Evolutionary conservation across 2,888 invertebrate genomes (phyloP).

Genomic region (Calameuta pallipes): DNA sequence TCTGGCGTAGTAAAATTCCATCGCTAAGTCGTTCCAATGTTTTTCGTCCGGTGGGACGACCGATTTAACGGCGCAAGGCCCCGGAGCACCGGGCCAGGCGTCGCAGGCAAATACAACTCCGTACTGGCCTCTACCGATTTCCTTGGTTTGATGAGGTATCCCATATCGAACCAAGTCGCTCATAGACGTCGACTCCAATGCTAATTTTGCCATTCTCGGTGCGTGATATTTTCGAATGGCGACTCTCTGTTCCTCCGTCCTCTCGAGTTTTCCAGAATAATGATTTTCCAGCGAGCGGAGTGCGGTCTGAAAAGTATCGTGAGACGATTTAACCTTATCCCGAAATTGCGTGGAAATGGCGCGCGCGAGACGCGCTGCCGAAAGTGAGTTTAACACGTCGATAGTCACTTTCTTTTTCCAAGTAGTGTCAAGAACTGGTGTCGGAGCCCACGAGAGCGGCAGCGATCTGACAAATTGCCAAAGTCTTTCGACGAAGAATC

Average conservation of each 20-base stretch:
- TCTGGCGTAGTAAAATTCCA: slow-evolving; percentile 92
- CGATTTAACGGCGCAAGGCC: slow-evolving; percentile 88
- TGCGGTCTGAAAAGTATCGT: slow-evolving; percentile 81
- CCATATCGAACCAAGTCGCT: slow-evolving; percentile 83
- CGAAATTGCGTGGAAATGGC: slow-evolving; percentile 81
- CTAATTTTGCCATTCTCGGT: slow-evolving; percentile 82
- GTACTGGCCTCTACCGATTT: slow-evolving; percentile 86
- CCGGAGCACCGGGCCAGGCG: slow-evolving; percentile 76
- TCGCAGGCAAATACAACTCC: slow-evolving; percentile 89
- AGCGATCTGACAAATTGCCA: slow-evolving; percentile 74
- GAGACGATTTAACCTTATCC: slow-evolving; percentile 80
- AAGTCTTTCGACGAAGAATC: slow-evolving; percentile 75
- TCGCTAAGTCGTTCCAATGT: slow-evolving; percentile 89
- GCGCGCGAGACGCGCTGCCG: slow-evolving; percentile 77
- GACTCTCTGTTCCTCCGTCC: slow-evolving; percentile 83
- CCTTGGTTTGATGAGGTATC: slow-evolving; percentile 73
- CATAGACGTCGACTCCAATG: slow-evolving; percentile 86
- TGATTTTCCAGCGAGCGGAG: slow-evolving; percentile 78
- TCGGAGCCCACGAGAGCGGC: slow-evolving; percentile 72
- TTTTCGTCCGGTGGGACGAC: slow-evolving; percentile 89
- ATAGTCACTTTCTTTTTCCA: slow-evolving; percentile 81
- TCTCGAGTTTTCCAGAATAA: slow-evolving; percentile 78
- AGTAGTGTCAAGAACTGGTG: slow-evolving; percentile 66
- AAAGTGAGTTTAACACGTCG: slow-evolving; percentile 78
- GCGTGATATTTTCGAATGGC: slow-evolving; percentile 82